Base-by-base conservation (phyloP, 1,140 invertebrate species). In the Drosophila punjabiensis region DNA sequence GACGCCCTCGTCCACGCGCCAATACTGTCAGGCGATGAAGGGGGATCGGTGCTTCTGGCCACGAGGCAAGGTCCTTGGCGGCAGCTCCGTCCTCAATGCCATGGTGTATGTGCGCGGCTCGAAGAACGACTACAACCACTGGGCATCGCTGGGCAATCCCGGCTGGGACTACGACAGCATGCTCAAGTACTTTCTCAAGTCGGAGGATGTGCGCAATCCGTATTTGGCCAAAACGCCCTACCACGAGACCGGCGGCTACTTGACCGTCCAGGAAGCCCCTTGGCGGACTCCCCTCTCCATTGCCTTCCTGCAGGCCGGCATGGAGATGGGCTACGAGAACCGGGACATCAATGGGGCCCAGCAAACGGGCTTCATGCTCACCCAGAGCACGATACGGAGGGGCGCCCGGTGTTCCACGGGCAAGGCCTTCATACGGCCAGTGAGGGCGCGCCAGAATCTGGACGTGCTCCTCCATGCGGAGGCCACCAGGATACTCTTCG, bases 51-150 rank as follows among this genome's bases (percentile, higher is more conserved):
- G 97, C 85, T 97, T 97, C 92, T 98, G 97, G 97, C 97, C 98
- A 2, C 94, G 97, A 63, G 97, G 97, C 28, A 97, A 96, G 92
- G 97, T 98, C 5, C 94, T 98, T 14, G 98, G 98, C n/a, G 98
- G 98, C 14, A 97, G 97, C 33, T 98, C 97, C 52, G 98, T 98
- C 0, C 95, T 99, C 2, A 99, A 99, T 93, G 98, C 98, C 2
- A 97, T 98, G 97, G 95, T 99, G 9, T 99, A 99, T 93, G 96
- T 99, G 0, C 95, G 98, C 47, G 98, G 98, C 28, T 98, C 99
- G 89, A 95, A 94, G 53, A 95, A 95, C 48, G 98, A 99, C 91
- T 99, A 98, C 93, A 98, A 99, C 91, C 94, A 96, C 10, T 99
- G 98, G 98, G 96, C 96, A 16, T 93, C 93, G 8, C 93, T 97